Evolutionary conservation across 1,140 invertebrate genomes (phyloP).

Genomic region (Drosophila nannoptera): DNA sequence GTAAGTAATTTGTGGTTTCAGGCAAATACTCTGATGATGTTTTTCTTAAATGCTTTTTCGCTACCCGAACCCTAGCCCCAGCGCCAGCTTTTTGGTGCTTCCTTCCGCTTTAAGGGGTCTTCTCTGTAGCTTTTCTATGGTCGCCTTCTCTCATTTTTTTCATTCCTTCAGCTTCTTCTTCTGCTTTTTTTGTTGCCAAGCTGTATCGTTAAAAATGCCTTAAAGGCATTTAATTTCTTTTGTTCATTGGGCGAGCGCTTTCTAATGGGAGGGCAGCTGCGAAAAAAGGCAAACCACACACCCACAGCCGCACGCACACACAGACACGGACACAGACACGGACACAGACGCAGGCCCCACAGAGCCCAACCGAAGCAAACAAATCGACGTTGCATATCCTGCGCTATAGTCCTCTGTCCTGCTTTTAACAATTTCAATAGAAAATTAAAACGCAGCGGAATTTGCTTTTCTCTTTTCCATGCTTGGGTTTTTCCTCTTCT

Average conservation of each 20-base stretch:
- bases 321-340: background rate
- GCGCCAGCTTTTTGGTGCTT: conserved; percentile 14
- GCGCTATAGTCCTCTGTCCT: conserved; percentile 37
- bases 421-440: conserved; percentile 76
- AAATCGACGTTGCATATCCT: conserved; percentile 63
- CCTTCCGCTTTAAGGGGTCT: conserved; percentile 33
- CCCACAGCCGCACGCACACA: conserved; percentile 8
- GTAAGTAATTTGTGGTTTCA: conserved; percentile 78
- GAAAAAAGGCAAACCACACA: conserved; percentile 37
- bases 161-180: no score
- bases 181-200: conserved; percentile 21
- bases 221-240: conserved; percentile 77
- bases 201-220: conserved; percentile 77
- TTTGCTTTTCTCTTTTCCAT: conserved; percentile 36
- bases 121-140: conserved; percentile 37
- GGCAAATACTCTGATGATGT: conserved; percentile 76
- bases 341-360: conserved; percentile 7
- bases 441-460: conserved; percentile 76
- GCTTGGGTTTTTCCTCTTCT: conserved; percentile 8
- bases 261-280: conserved; percentile 34
- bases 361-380: conserved; percentile 48
- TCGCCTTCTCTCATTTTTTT: conserved; percentile 3
- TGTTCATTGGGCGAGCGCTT: conserved; percentile 61
- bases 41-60: conserved; percentile 77
- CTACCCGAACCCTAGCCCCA: conserved; percentile 12